A percentile compares a stretch with the other conserved stretches of the same genome.
Conservation (phyloP, 2,113 vertebrate species). For the Gobiocypris rarus region DNA sequence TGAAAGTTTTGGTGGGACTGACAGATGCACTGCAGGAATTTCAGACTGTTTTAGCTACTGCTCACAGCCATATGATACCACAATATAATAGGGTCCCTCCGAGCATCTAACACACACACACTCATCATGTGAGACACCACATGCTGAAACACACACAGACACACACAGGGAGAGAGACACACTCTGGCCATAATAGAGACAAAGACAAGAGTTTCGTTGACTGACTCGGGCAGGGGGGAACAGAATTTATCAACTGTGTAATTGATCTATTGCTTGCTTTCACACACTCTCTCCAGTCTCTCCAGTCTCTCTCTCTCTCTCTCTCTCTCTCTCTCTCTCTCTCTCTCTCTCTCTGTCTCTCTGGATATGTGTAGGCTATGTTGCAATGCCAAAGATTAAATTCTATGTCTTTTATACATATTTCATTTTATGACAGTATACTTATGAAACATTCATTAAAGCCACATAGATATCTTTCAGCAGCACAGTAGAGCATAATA, state of each 20-base stretch:
- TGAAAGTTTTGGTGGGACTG: not conserved
- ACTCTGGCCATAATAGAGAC: not conserved
- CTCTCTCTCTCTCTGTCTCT: not conserved
- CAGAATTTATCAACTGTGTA: slow-evolving; percentile 48
- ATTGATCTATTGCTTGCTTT: slow-evolving; percentile 28
- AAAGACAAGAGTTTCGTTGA: slow-evolving; percentile 39
- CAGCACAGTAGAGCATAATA: slow-evolving; percentile 9
- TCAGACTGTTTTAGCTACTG: not conserved
- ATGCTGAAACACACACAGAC: slow-evolving; percentile 4
- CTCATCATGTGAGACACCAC: slow-evolving; percentile 9
- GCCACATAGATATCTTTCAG: not conserved
- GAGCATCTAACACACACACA: not conserved
- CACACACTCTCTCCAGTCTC: not conserved
- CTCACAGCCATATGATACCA: not conserved
- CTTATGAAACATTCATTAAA: slow-evolving; percentile 28
- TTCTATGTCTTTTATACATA: slow-evolving; percentile 8
- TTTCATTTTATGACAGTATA: not conserved
- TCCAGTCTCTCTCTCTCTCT: not conserved
- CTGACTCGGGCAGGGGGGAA: slow-evolving; percentile 43
- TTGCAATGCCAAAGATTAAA: not conserved
- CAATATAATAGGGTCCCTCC: not conserved
- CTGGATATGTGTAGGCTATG: not conserved
- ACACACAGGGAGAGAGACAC: not conserved
- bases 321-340: not conserved
- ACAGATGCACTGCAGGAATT: not conserved